Conservation (phyloP, 2,797 vertebrate genomes). For the Myripristis murdjan region DNA sequence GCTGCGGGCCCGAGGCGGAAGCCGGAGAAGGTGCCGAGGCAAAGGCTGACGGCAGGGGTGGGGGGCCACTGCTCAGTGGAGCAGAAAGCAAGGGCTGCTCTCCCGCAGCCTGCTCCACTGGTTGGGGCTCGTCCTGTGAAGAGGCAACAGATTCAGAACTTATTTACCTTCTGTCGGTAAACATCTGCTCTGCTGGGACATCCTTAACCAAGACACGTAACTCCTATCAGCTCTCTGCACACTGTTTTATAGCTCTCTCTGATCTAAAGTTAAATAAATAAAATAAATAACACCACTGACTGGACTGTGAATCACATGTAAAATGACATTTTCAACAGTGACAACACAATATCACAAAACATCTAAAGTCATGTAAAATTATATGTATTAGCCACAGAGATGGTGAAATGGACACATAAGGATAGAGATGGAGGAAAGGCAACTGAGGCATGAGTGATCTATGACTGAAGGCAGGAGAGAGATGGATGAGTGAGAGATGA, state of each 20-base stretch:
- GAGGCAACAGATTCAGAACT: neutral
- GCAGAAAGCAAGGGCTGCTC: constrained; percentile 78
- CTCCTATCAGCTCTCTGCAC: neutral
- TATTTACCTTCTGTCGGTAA: too few species aligned
- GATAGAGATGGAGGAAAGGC: neutral
- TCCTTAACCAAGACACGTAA: constrained; percentile 1
- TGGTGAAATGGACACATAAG: neutral
- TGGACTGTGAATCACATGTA: too few species aligned
- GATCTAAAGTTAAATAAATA: neutral
- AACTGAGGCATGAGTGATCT: constrained; percentile 6
- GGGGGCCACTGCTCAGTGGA: constrained; percentile 73
- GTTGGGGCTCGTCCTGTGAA: constrained; percentile 82
- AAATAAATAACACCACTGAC: too few species aligned
- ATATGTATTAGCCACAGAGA: constrained; percentile 6
- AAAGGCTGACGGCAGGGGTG: constrained; percentile 61
- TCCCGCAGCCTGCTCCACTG: constrained; percentile 80
- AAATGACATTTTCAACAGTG: too few species aligned
- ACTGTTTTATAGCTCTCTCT: neutral
- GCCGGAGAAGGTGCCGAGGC: constrained; percentile 41
- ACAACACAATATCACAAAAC: too few species aligned
- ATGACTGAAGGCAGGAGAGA: neutral
- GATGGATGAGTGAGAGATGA: neutral
- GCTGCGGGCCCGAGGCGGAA: constrained; percentile 63
- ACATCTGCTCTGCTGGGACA: neutral
- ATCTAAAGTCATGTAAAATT: neutral